Base-by-base conservation (phyloP, 2,888 invertebrate genomes). In the Emmelina monodactyla region DNA sequence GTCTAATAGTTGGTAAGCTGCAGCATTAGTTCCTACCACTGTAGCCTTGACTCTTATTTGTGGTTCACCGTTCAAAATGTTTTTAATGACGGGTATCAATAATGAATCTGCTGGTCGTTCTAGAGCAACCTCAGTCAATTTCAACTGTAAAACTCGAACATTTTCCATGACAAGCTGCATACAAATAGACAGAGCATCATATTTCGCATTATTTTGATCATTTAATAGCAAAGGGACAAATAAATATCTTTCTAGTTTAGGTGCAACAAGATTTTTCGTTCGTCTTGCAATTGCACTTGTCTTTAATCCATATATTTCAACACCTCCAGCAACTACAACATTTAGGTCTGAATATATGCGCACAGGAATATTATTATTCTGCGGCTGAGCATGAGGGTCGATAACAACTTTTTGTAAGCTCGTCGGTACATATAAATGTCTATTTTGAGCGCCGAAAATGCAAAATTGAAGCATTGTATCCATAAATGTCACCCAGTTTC, bases 391-490 rank as follows among this genome's bases (percentile, higher is more conserved):
- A 29, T 63, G 58, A 0, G 96, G 96, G 70, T 97, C 88, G 39
- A 97, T 88, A 14, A 89, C 80, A 3, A 88, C 85, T 49, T 87
- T 85, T 60, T 92, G 91, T 39, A 97, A 83, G 38, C 95, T 83
- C 19, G 95, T 95, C 1, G 97, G 97, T 44, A 97, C 70, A 62
- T 90, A 90, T n/a, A 97, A 82, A 56, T 92, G 89, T 31, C 90
- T 84, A 15, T 88, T 84, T 48, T 87, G 85, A 47, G 85, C 85
- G 34, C 90, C 88, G 44, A 96, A 76, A 53, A 97, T 91, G 34
- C 88, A 86, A 62, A 94, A 94, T 73, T 98, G 98, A 31, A 98
- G 83, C 91, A 98, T 93, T 1, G 95, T 94, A 63, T 98, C 98
- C 71, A 97, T 88, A 73, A 89, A 98, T 30, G 95, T 88, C 37